phyloP scores from a whole-genome alignment of 2,888 invertebrate species.

The Eustalomyia histrio region DNA sequence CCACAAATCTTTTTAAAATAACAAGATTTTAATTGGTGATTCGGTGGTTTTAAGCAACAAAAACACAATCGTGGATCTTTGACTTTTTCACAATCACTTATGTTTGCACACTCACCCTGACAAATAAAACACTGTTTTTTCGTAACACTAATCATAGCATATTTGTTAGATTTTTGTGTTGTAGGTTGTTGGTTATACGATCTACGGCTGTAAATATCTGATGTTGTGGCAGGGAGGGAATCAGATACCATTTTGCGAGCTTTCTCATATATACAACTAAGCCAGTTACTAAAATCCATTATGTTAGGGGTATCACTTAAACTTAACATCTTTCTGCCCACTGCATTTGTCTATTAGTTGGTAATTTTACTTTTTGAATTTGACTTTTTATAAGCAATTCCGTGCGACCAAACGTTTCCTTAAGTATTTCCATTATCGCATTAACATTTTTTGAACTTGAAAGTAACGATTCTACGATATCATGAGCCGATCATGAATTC shows the following conservation, averaged over 20 bases:
- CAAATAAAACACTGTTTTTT: neutral
- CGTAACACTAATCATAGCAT: neutral
- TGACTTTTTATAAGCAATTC: conserved; percentile 13
- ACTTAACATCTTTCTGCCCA: conserved; percentile 25
- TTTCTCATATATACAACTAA: conserved; percentile 1
- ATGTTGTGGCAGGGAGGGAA: neutral
- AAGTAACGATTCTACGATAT: too few species aligned
- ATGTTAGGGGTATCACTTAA: neutral
- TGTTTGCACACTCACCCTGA: neutral
- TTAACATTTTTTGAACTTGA: too few species aligned
- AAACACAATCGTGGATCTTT: neutral
- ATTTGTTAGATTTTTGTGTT: neutral
- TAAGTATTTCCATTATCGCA: too few species aligned
- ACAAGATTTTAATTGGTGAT: neutral
- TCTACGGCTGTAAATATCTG: neutral
- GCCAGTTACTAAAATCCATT: conserved; percentile 13
- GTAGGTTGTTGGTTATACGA: neutral
- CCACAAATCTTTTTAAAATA: neutral
- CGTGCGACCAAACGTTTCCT: conserved; percentile 2
- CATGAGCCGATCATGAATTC: conserved; percentile 9
- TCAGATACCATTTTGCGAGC: conserved; percentile 7
- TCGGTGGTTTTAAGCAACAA: neutral
- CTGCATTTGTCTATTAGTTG: conserved; percentile 23
- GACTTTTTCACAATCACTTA: neutral
- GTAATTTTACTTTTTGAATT: conserved; percentile 12